Base-by-base conservation (phyloP, 2,113 vertebrate species). In the Cavia porcellus region DNA sequence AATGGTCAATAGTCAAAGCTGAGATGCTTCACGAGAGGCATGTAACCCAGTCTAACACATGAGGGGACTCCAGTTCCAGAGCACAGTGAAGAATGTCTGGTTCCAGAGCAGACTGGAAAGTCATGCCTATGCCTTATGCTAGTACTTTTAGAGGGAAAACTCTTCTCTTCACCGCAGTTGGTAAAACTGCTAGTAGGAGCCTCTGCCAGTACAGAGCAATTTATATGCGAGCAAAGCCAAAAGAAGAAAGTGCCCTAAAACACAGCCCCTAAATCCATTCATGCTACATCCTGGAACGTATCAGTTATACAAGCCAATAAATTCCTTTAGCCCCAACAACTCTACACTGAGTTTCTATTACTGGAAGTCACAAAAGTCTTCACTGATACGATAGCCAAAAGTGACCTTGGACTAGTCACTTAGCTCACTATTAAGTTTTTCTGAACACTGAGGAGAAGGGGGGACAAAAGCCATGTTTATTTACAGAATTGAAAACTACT, bases 401-500 rank as follows among this genome's bases (percentile, higher is more conserved):
- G 17, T 47, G 93, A 72, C 70, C 61, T 50, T 35, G 64, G 35
- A 77, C 61, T 89, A 68, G 45, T 85, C 92, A 93, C 17, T 94
- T 91, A 42, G 74, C 57, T 93, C 66, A 90, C 0, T 59, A 55
- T 81, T 45, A 74, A 11, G 87, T 94, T 93, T 95, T 94, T 77
- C 89, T 95, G 35, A 96, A 89, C 57, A 92, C 38, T 22, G 38
- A 77, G 42, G 5, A 35, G 9, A 35, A 38, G 19, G n/a, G 57
- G 17, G 17, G 35, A 9, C 57, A 45, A 86, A 20, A 42, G 57
- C n/a, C 19, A 83, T 50, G 38, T 95, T 83, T 95, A 42, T 97
- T 92, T 85, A 88, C 14, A 96, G 70, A 95, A 91, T 77, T 47
- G 61, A 94, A 96, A 93, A 95, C 66, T 94, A 88, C 75, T 81